Base-by-base conservation (phyloP, 2,113 vertebrate species). In the Dasypus novemcinctus region DNA sequence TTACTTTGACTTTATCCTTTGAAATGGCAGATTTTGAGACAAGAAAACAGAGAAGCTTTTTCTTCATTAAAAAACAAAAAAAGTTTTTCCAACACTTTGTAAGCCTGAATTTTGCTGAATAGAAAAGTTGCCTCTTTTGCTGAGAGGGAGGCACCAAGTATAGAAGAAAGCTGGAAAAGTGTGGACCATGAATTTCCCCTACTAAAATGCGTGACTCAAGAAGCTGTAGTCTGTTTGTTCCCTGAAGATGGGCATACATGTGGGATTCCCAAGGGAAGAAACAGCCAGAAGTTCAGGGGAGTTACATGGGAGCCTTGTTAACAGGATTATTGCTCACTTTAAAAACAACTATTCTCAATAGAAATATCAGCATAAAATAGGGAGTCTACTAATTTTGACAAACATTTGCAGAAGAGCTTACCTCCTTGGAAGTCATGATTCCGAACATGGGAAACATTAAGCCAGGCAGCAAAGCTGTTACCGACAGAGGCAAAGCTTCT, bases 401-500 rank as follows among this genome's bases (percentile, higher is more conserved):
- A 59, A 54, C 68, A 85, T 64, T 93, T n/a, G 7, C 25, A 63
- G n/a, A 64, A 75, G 78, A 14, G 43, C 59, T 97, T 98, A 99
- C 99, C 54, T 95, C 0, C n/a, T 98, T 98, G 5, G 99, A 99
- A 96, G 93, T 71, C 98, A 99, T 98, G 97, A 99, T 99, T 84
- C 99, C 99, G 66, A 99, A 99, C 46, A 99, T 33, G 0, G 99
- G 99, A 75, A 99, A 99, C 98, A 99, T 98, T 78, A 99, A 94
- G 7, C 98, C 99, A 10, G 99, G 99, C 5, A 99, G 97, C 96
- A 99, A 97, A 90, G 99, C 99, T 1, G 99, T 99, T 66, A 99
- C 97, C 41, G 98, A 98, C 95, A 99, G 97, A 5, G 99, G 99
- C 92, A 99, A 94, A 63, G 98, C 98, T 98, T 99, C 99, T 0